phyloP scores from a whole-genome alignment of 2,797 vertebrate species.

The Loriculus beryllinus region DNA sequence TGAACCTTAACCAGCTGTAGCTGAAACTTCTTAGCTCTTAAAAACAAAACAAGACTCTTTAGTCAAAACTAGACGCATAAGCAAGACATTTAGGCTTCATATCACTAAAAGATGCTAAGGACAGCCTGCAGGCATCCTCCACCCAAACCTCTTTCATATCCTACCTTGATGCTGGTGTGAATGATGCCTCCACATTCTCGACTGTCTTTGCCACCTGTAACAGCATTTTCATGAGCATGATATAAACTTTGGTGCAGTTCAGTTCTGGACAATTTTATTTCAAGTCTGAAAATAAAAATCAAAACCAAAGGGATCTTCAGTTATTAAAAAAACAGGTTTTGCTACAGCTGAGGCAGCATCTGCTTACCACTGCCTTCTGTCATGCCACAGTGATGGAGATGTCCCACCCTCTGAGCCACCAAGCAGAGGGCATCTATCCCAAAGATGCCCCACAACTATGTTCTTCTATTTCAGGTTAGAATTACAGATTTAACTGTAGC shows the following conservation, averaged over 20 bases:
- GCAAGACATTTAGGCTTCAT: neutral
- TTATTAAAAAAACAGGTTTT: neutral
- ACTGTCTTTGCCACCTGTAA: slow-evolving; percentile 70
- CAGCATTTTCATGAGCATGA: slow-evolving; percentile 72
- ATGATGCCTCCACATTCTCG: slow-evolving; percentile 73
- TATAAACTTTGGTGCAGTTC: slow-evolving; percentile 74
- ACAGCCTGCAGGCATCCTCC: neutral
- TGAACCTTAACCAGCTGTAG: slow-evolving; percentile 76
- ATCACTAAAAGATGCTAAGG: neutral
- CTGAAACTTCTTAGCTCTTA: slow-evolving; percentile 76
- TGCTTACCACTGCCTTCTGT: neutral
- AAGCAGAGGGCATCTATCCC: neutral
- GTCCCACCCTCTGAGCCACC: neutral
- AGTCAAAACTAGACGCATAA: neutral
- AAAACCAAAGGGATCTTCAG: neutral
- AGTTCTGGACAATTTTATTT: slow-evolving; percentile 74
- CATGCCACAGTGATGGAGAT: neutral
- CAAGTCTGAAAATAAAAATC: slow-evolving; percentile 63
- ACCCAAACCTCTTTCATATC: neutral
- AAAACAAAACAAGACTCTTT: neutral
- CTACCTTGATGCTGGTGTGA: slow-evolving; percentile 75
- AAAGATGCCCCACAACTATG: neutral
- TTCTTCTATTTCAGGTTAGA: neutral
- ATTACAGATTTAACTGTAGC: neutral
- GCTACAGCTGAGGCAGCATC: neutral